Conservation (phyloP, 2,888 invertebrate species). For the Spicauda simplicius region DNA sequence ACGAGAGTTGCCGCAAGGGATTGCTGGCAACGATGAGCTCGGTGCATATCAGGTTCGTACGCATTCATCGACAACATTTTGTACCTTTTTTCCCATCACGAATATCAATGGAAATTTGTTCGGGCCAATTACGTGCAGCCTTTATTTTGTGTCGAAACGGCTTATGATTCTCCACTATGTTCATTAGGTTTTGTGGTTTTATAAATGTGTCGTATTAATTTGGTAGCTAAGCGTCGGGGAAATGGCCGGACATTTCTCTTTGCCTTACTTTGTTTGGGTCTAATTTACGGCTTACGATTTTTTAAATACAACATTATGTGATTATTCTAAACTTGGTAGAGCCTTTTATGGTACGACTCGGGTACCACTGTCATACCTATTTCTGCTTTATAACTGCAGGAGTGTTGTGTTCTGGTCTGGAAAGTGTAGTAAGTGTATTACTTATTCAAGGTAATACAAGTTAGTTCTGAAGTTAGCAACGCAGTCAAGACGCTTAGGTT, state of each 20-base stretch:
- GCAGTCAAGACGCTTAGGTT: no score
- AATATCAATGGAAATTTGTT: slow-evolving; percentile 84
- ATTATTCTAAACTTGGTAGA: no score
- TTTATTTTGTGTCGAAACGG: slow-evolving; percentile 71
- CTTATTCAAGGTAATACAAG: no score
- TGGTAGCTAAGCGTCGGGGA: slow-evolving; percentile 27
- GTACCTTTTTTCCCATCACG: slow-evolving; percentile 81
- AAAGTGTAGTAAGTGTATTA: no score
- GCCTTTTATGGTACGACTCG: no score
- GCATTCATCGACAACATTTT: slow-evolving; percentile 79
- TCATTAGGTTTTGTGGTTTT: slow-evolving; percentile 39
- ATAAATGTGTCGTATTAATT: slow-evolving; percentile 37
- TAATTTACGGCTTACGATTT: not conserved
- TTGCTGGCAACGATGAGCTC: slow-evolving; percentile 53
- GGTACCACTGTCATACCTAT: no score
- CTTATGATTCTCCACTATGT: slow-evolving; percentile 44
- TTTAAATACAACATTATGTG: no score
- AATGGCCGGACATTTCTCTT: slow-evolving; percentile 8
- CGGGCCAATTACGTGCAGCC: slow-evolving; percentile 77
- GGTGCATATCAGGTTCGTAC: slow-evolving; percentile 71
- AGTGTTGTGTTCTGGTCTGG: no score
- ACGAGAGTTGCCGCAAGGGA: slow-evolving; percentile 42
- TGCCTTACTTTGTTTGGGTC: not conserved
- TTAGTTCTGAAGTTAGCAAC: no score
- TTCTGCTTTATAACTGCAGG: no score